Base-by-base conservation (phyloP, 1,140 invertebrate genomes). In the Pseudomyrmex flavicornis region DNA sequence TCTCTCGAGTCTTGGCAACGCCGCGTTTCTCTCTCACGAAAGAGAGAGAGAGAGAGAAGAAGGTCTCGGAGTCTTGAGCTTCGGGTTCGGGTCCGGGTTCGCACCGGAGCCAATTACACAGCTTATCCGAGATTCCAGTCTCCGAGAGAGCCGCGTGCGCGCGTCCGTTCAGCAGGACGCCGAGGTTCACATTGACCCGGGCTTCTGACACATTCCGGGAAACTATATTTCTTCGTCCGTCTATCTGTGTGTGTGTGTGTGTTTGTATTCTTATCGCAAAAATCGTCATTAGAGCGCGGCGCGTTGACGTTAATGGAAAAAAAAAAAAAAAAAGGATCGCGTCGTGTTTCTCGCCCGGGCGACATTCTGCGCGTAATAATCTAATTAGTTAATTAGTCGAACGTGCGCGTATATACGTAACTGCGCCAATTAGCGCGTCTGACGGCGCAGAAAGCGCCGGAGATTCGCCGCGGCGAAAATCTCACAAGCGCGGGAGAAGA, bases 351-450 rank as follows among this genome's bases (percentile, higher is more conserved):
- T 26, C 22, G 44, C 44, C 15, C 5, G 52, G 13, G 10, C n/a
- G 59, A 65, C n/a, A 13, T 73, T 61, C 20, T 44, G 10, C 44
- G 26, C 48, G 54, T 56, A 59, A 44, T 84, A 86, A 85, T 88
- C 83, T 83, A 82, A 85, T 88, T 87, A 85, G 77, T 74, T 88
- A 88, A 88, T 88, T 88, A 88, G 66, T 50, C 59, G 62, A 62
- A 76, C 48, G 70, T 48, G 46, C 44, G 17, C 58, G 52, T 70
- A 44, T 59, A 1, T 22, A 17, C 63, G 50, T 82, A 83, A 72
- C 74, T 22, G 65, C 56, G 59, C 58, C 86, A 88, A 88, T 88
- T 88, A 88, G 73, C 61, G 75, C 54, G 76, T 13, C 44, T 75
- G 46, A 1, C 75, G 65, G 22, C 56, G 82, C 59, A 26, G 75